Conservation (phyloP, 92 coral and sea anemone species). For the Parazoanthus swiftii region DNA sequence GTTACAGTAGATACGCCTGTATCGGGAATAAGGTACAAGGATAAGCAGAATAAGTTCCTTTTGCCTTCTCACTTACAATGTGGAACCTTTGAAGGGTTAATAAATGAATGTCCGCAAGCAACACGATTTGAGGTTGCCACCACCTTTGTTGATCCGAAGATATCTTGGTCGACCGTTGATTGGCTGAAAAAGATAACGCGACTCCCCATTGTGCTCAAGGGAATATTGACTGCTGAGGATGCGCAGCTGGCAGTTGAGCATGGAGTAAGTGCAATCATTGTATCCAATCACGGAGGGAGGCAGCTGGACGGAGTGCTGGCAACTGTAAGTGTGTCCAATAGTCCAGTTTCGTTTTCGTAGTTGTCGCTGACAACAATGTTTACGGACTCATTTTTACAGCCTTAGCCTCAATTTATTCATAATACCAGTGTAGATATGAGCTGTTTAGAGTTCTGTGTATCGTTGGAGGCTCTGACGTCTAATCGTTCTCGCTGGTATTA, state of each 20-base stretch:
- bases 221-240: conserved; percentile 78
- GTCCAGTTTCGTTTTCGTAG: too few species aligned
- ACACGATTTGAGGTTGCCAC: conserved; percentile 1
- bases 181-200: conserved; percentile 65
- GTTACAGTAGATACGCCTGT: conserved; percentile 63
- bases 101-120: neutral
- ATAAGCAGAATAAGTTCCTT: neutral
- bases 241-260: conserved; percentile 69
- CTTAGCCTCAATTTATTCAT: too few species aligned
- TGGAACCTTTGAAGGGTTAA: conserved; percentile 7
- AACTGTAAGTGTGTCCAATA: conserved; percentile 50
- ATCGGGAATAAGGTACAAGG: conserved; percentile 37
- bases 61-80: conserved; percentile 22
- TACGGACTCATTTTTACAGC: too few species aligned
- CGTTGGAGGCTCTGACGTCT: too few species aligned
- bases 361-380: too few species aligned
- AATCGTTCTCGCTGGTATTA: too few species aligned
- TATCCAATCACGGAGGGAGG: conserved; percentile 88
- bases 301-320: conserved; percentile 80
- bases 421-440: too few species aligned
- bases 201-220: conserved; percentile 69
- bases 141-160: neutral
- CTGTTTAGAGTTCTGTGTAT: too few species aligned
- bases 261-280: conserved; percentile 76
- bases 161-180: conserved; percentile 54